A percentile compares a stretch with the other conserved stretches of the same genome.
Conservation (phyloP, 2,888 invertebrate species). For the Zygothrica quintamaculata region DNA sequence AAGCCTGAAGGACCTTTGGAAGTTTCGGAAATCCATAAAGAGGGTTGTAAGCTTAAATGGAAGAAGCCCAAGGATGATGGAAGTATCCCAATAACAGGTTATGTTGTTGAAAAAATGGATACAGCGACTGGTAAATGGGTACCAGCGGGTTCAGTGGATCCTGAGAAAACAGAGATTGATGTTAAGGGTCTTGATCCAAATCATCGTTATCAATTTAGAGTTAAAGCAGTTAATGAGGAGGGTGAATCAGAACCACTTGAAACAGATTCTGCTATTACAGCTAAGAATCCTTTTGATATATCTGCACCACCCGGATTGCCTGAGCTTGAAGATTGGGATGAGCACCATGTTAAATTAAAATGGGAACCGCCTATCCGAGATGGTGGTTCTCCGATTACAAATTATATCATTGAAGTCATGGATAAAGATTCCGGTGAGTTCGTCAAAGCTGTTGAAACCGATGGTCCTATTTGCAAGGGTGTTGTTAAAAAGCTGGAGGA, state of each 20-base stretch:
- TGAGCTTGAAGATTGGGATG: constrained; percentile 95
- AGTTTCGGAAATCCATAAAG: constrained; percentile 95
- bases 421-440: constrained; percentile 94
- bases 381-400: constrained; percentile 96
- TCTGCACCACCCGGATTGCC: constrained; percentile 95
- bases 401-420: constrained; percentile 96
- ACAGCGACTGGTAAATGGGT: constrained; percentile 93
- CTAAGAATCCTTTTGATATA: constrained; percentile 98
- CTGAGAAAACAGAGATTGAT: constrained; percentile 92
- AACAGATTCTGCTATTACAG: constrained; percentile 93
- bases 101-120: constrained; percentile 98
- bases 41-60: constrained; percentile 97
- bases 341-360: constrained; percentile 94
- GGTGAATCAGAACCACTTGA: constrained; percentile 98
- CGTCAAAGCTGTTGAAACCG: constrained; percentile 93
- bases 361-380: constrained; percentile 96
- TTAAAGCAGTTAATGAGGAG: constrained; percentile 98
- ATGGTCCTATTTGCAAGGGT: constrained; percentile 93
- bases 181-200: constrained; percentile 95
- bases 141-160: constrained; percentile 93
- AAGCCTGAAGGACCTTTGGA: constrained; percentile 93
- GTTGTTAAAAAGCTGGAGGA: constrained; percentile 95
- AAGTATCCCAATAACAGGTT: constrained; percentile 95
- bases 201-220: constrained; percentile 98
- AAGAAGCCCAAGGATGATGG: constrained; percentile 98